Evolutionary conservation across 1,140 invertebrate genomes (phyloP), one percentile per base, ranked within the genome.

Genomic region (Drosophila kanapiae): DNA sequence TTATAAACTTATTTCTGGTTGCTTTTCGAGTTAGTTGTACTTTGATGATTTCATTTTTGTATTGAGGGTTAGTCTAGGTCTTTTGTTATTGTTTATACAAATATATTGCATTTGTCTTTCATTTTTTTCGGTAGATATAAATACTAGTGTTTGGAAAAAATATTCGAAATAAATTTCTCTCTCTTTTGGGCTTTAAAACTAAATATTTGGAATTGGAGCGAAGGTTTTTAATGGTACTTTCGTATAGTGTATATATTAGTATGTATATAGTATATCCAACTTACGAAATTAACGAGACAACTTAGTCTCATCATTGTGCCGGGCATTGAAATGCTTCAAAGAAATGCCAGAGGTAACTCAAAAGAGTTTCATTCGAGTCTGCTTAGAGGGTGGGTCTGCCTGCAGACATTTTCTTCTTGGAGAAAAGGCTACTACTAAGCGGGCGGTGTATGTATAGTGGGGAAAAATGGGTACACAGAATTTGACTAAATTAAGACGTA

Each of bases 121-220:
- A 27, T 57, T 38, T 40, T 57, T 27, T 38, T 75, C 45, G 35
- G 48, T 45, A 48, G 61, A 72, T 80, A 72, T 80, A 80, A 69
- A 79, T 87, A 82, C 40, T 49, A 59, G 37, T 42, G 37, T 33
- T 45, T 68, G 67, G 67, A 54, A 80, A 84, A 70, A 70, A 80
- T 76, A 71, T 75, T 64, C 61, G 65, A 74, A 80, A 78, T 63
- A 53, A 58, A 35, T 48, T 47, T 72, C 16, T 69, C 23, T 69
- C 31, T 78, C 56, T 63, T 43, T 69, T 70, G 43, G 54, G 58
- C 82, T 90, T 82, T 82, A 31, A 45, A 80, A 91, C 85, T 90
- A 86, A 76, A 80, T 90, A 85, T 90, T 90, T 90, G 85, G 85
- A 90, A 90, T 90, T 82, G 82, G 82, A 90, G 85, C 86, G 82